Evolutionary conservation across 2,113 vertebrate genomes (phyloP).

Genomic region (Hippocampus barbouri): DNA sequence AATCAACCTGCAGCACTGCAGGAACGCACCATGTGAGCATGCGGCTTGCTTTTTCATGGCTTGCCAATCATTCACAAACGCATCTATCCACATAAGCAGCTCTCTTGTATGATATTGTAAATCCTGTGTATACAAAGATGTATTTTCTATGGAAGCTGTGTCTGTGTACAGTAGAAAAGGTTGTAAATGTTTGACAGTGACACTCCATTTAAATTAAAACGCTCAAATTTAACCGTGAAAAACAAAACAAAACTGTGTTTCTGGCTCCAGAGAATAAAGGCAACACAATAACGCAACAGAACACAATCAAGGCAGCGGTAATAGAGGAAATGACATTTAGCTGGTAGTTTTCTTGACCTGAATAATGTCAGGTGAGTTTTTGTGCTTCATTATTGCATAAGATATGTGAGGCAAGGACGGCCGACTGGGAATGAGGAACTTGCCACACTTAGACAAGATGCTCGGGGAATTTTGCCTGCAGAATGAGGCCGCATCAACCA

Average conservation of each 20-base stretch:
- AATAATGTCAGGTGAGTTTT: not conserved
- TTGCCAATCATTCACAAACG: conserved; percentile 12
- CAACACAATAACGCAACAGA: not conserved
- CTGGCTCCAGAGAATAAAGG: not conserved
- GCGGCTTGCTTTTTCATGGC: conserved; percentile 32
- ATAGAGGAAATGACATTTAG: not conserved
- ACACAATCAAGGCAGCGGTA: not conserved
- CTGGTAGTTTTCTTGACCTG: not conserved
- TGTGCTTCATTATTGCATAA: not conserved
- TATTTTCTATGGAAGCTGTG: conserved; percentile 78
- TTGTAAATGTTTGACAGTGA: conserved; percentile 63
- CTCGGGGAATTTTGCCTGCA: conserved; percentile 25
- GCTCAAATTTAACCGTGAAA: conserved; percentile 57
- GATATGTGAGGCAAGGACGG: not conserved
- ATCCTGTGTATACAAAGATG: conserved; percentile 74
- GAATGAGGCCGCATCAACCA: conserved; percentile 21
- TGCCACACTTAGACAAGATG: not conserved
- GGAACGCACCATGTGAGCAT: conserved; percentile 1
- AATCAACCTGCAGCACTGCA: conserved; percentile 8
- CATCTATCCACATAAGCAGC: conserved; percentile 36
- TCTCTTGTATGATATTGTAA: conserved; percentile 74
- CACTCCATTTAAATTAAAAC: conserved; percentile 73
- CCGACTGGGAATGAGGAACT: conserved; percentile 34
- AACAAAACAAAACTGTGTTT: conserved; percentile 13
- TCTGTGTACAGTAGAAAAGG: conserved; percentile 65